A percentile compares a stretch with the other conserved stretches of the same genome.
Evolutionary conservation across 2,113 vertebrate species (phyloP).

Genomic region (Origma solitaria): DNA sequence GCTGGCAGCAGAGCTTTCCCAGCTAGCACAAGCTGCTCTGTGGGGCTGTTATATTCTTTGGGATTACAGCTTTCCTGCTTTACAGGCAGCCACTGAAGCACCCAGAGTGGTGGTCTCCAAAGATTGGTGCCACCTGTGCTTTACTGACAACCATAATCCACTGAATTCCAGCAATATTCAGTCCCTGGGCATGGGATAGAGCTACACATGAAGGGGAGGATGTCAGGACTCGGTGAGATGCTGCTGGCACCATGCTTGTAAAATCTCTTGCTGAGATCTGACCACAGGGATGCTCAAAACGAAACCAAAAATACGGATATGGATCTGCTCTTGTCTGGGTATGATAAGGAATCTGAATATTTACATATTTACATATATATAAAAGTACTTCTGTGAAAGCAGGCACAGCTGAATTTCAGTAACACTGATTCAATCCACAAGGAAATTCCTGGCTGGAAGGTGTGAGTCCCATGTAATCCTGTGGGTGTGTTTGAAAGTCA

Average conservation of each 20-base stretch:
- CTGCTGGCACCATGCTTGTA: background rate
- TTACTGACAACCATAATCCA: background rate
- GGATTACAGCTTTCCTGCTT: background rate
- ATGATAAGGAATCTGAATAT: background rate
- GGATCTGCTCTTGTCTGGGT: background rate
- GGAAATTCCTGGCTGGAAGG: background rate
- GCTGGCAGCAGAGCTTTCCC: background rate
- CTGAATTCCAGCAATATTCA: background rate
- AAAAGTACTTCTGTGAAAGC: background rate
- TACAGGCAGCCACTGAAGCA: background rate
- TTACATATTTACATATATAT: background rate
- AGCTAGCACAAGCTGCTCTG: background rate
- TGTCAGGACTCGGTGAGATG: background rate
- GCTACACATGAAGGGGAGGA: background rate
- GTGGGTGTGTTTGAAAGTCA: background rate
- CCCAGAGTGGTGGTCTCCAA: background rate
- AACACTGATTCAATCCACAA: background rate
- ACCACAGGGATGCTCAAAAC: background rate
- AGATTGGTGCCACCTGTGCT: background rate
- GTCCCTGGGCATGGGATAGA: background rate
- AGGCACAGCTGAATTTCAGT: background rate
- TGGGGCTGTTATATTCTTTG: background rate
- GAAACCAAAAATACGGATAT: background rate
- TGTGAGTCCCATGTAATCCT: background rate
- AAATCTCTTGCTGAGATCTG: background rate